Evolutionary conservation across 2,797 vertebrate species (phyloP).

Genomic region (Brachyalestes nurse): DNA sequence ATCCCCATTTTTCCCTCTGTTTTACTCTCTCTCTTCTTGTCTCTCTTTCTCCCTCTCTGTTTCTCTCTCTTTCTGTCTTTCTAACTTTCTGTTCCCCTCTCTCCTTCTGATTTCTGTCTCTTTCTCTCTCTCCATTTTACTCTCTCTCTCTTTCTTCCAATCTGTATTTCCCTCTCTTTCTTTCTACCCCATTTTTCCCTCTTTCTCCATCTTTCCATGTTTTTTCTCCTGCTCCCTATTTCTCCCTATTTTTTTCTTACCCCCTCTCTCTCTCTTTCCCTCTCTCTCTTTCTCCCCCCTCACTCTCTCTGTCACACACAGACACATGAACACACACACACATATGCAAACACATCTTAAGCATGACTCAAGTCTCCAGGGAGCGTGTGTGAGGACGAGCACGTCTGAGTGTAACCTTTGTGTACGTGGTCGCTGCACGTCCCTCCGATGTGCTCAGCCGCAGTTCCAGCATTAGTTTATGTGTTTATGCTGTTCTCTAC

Average conservation of each 20-base stretch:
- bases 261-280: conserved; percentile 11
- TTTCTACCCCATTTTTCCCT: too few species aligned
- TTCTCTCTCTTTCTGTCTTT: conserved; percentile 16
- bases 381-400: conserved; percentile 33
- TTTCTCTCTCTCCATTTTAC: too few species aligned
- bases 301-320: conserved; percentile 9
- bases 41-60: too few species aligned
- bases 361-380: conserved; percentile 40
- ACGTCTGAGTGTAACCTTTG: conserved; percentile 51
- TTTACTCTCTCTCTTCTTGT: too few species aligned
- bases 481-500: neutral
- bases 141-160: too few species aligned
- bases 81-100: too few species aligned
- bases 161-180: too few species aligned
- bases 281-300: neutral
- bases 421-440: conserved; percentile 19
- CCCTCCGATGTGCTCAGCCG: conserved; percentile 13
- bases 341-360: conserved; percentile 41
- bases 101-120: too few species aligned
- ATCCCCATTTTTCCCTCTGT: too few species aligned
- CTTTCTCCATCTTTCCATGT: too few species aligned
- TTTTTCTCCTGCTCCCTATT: too few species aligned
- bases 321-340: conserved; percentile 25
- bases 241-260: neutral
- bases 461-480: conserved; percentile 33